These are phyloP conservation scores for Agrypnia vestita DNA, from an alignment of 1,140 invertebrate genomes.

Conservation along the genomic window DNA sequence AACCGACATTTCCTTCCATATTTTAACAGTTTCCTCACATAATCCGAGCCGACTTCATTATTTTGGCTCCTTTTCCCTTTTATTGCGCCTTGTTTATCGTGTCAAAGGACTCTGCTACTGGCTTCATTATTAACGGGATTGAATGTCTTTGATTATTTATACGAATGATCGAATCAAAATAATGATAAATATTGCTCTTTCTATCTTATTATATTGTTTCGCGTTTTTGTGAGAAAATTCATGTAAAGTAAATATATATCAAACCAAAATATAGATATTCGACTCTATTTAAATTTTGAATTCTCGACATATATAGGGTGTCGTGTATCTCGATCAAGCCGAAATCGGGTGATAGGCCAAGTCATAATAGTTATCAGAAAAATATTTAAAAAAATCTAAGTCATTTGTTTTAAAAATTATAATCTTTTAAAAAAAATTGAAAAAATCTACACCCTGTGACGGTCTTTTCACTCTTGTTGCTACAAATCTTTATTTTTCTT, in stretches of 20 bases:
- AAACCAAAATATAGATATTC: neutral
- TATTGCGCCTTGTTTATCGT: conserved; percentile 37
- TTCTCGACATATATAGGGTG: too few relatives aligned
- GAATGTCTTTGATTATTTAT: conserved; percentile 42
- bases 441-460: too few relatives aligned
- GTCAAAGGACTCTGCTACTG: conserved; percentile 32
- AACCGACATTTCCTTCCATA: neutral
- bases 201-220: neutral
- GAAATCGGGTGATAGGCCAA: too few relatives aligned
- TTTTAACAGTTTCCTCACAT: conserved; percentile 37
- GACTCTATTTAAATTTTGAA: neutral
- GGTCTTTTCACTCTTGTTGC: too few relatives aligned
- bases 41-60: conserved; percentile 25
- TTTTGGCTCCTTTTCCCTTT: conserved; percentile 23
- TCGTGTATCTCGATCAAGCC: too few relatives aligned
- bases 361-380: too few relatives aligned
- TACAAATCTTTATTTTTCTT: too few relatives aligned
- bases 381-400: too few relatives aligned
- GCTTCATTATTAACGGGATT: conserved; percentile 33
- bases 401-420: too few relatives aligned
- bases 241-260: neutral
- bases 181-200: conserved; percentile 6
- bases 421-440: too few relatives aligned
- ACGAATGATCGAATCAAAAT: conserved; percentile 37
- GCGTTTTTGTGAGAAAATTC: too few relatives aligned